phyloP scores from a whole-genome alignment of 2,888 invertebrate genomes.

The Geophilus truncorum region DNA sequence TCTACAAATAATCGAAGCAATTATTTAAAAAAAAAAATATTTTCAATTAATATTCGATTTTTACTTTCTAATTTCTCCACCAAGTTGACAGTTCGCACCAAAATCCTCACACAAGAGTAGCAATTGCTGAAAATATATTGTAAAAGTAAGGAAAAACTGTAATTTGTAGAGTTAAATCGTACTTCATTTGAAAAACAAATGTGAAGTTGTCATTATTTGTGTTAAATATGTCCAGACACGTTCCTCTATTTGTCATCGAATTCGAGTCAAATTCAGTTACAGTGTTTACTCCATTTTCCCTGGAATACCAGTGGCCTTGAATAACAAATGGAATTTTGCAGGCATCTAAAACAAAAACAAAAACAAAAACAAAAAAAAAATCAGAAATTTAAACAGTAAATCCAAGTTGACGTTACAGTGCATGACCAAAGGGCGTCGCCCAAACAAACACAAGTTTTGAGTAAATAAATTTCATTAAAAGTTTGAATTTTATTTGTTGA shows the following conservation, averaged over 20 bases:
- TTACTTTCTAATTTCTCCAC: background rate
- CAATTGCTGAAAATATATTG: background rate
- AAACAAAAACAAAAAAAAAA: background rate
- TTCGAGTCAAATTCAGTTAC: slow-evolving; percentile 69
- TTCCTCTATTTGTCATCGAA: slow-evolving; percentile 67
- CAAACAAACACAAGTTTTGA: background rate
- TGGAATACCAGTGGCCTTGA: slow-evolving; percentile 85
- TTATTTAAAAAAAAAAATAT: background rate
- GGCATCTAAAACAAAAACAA: background rate
- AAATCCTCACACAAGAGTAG: slow-evolving; percentile 12
- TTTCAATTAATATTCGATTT: background rate
- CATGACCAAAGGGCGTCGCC: background rate
- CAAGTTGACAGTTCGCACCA: background rate
- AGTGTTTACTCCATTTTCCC: slow-evolving; percentile 78
- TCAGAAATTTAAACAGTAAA: background rate
- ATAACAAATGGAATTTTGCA: slow-evolving; percentile 73
- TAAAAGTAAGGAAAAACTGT: background rate
- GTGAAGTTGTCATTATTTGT: slow-evolving; percentile 61
- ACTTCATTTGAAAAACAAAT: slow-evolving; percentile 64
- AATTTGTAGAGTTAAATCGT: too few relatives aligned
- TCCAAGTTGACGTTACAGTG: background rate
- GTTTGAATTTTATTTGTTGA: too few relatives aligned
- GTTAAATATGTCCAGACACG: slow-evolving; percentile 52
- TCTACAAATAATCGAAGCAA: background rate
- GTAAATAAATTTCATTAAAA: too few relatives aligned